Evolutionary conservation across 2,797 vertebrate genomes (phyloP), one percentile per base, ranked within the genome.

Genomic region (Manis javanica): DNA sequence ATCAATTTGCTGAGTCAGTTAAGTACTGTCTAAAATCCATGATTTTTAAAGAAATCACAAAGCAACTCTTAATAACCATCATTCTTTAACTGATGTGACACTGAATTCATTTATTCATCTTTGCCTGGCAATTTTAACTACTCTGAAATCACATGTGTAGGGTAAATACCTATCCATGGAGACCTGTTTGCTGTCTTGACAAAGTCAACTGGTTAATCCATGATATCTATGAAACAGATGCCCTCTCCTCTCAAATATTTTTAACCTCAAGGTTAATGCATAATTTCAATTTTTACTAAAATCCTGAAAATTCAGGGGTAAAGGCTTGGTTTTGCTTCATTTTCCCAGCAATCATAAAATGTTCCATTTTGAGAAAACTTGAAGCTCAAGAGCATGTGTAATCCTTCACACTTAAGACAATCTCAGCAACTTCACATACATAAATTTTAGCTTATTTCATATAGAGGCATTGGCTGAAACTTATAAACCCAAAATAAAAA

Each of bases 381-480:
- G n/a, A 90, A 74, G 29, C 13, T 91, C 46, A 69, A 91, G 34
- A 53, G 37, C 91, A 7, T 57, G 16, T 63, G 34, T 68, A 75
- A 90, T 71, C 29, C 34, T 85, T 87, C 63, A 84, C 4, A 71
- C 37, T 15, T 83, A 82, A 94, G 75, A 90, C 31, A 92, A 75
- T 91, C 71, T 91, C 61, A 93, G 55, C 75, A 93, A 89, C 0
- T 79, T 83, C 74, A 66, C n/a, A 84, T 12, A 91, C 10, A 93
- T 69, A 95, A 77, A 96, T 66, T 88, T 91, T 87, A 84, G 75
- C 42, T 46, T 92, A 89, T 77, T 93, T 95, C 26, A 88, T 78
- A 61, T 39, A 66, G 57, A 96, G 71, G 37, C 59, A 83, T 7
- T 91, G 66, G 55, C 78, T 97, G 39, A 95, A 97, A 95, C 94